Evolutionary conservation across 2,888 invertebrate genomes (phyloP).

Genomic region (Lepidochitona cinerea): DNA sequence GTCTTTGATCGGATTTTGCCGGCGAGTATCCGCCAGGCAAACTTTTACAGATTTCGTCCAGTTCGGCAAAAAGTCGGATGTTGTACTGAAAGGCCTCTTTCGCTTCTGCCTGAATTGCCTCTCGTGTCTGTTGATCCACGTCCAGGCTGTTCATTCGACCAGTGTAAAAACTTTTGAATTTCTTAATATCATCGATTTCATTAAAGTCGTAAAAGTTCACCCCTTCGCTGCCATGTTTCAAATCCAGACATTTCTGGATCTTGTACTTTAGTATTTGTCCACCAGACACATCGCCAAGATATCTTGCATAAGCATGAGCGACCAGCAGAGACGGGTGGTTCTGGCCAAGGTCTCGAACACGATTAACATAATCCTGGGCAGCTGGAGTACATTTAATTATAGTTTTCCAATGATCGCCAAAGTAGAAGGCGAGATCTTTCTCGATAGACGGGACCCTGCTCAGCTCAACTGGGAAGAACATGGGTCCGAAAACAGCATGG

Average conservation of each 20-base stretch:
- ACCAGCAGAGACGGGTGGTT: conserved; percentile 28
- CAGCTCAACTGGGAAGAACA: conserved; percentile 19
- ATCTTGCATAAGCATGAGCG: conserved; percentile 41
- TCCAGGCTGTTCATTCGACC: conserved; percentile 25
- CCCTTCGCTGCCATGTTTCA: conserved; percentile 15
- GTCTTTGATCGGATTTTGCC: background rate
- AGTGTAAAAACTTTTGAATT: conserved; percentile 28
- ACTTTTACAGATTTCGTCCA: background rate
- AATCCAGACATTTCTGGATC: conserved; percentile 12
- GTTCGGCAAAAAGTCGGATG: conserved; percentile 25
- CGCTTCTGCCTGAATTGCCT: conserved; percentile 20
- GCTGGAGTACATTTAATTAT: conserved; percentile 21
- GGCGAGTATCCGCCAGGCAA: background rate
- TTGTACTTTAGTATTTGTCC: conserved; percentile 39
- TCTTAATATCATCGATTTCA: conserved; percentile 15
- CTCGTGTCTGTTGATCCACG: background rate
- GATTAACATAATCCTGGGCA: conserved; percentile 31
- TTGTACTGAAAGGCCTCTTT: conserved; percentile 21
- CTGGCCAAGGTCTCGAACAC: conserved; percentile 24
- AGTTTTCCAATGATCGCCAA: conserved; percentile 34
- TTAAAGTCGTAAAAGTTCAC: conserved; percentile 25
- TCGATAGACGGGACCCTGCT: conserved; percentile 30
- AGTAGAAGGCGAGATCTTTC: conserved; percentile 36
- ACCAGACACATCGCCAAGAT: conserved; percentile 45
- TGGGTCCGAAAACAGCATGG: background rate